Base-by-base conservation (phyloP, 1,140 invertebrate genomes). In the Drosophila grimshawi region DNA sequence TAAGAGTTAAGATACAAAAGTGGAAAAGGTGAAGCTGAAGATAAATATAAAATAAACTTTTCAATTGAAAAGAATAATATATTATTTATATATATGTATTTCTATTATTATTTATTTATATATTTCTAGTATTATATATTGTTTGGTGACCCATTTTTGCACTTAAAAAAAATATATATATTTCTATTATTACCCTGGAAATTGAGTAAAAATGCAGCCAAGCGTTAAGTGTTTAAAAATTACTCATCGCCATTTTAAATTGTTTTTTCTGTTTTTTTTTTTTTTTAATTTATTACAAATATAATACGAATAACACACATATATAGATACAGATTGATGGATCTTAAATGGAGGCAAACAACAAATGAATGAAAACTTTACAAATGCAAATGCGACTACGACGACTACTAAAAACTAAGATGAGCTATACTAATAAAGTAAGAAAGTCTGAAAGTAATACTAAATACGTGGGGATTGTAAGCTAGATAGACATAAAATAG, bases 331-430 rank as follows among this genome's bases (percentile, higher is more conserved):
- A 48, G 3, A 37, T 35, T 10, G 5, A 43, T 41, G 37, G 8
- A 29, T 43, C 48, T 33, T 52, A 45, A 5, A 7, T 10, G 35
- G 37, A 49, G 10, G 4, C 11, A 39, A 45, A 55, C 48, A 55
- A 27, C 53, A 0, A 29, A 39, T 49, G 30, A 32, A 46, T 70
- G 72, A 41, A 37, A 59, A 59, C 55, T 75, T 70, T 75, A 75
- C 72, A 75, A 52, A 70, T 75, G 66, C 32, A 52, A 1, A 46
- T 52, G 66, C 32, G 53, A 63, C 30, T 57, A 19, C 5, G 32
- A 57, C 43, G n/a, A 71, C 33, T 39, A 52, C 4, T 3, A 39
- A 35, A 19, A 35, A 57, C 29, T 56, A 64, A 8, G 39, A 10
- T 7, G 19, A 11, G 29, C 33, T 55, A 63, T 32, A 3, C 39